These are phyloP conservation scores for Aplocera efformata DNA, from an alignment of 2,888 invertebrate genomes.

Conservation along the genomic window DNA sequence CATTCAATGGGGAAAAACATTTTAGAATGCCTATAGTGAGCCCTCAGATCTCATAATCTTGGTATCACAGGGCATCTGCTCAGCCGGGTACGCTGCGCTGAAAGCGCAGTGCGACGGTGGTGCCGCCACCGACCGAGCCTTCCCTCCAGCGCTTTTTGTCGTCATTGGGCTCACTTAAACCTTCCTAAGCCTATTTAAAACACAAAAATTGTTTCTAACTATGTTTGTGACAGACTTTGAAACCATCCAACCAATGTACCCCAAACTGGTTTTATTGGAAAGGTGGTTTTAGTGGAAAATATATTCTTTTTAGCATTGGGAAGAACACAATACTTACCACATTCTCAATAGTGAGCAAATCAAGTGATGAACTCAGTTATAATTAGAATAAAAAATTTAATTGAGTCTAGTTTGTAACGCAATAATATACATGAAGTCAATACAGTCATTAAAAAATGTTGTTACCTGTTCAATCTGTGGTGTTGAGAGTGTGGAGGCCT, in stretches of 20 bases:
- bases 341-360: no score
- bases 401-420: no score
- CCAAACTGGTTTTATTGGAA: no score
- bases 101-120: constrained; percentile 27
- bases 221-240: no score
- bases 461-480: constrained; percentile 30
- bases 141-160: constrained; percentile 16
- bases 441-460: not conserved
- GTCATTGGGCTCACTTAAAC: constrained; percentile 8
- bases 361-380: no score
- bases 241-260: no score
- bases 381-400: no score
- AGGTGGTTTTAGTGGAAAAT: no score
- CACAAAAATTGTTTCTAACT: not conserved
- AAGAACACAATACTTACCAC: no score
- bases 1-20: no score
- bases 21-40: constrained; percentile 13
- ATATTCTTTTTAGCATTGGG: no score
- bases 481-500: constrained; percentile 51
- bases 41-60: constrained; percentile 56
- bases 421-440: no score
- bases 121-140: constrained; percentile 24
- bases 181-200: not conserved
- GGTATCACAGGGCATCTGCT: constrained; percentile 54
- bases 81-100: constrained; percentile 34